Conservation (phyloP, 2,113 vertebrate genomes). For the Eclectus roratus region DNA sequence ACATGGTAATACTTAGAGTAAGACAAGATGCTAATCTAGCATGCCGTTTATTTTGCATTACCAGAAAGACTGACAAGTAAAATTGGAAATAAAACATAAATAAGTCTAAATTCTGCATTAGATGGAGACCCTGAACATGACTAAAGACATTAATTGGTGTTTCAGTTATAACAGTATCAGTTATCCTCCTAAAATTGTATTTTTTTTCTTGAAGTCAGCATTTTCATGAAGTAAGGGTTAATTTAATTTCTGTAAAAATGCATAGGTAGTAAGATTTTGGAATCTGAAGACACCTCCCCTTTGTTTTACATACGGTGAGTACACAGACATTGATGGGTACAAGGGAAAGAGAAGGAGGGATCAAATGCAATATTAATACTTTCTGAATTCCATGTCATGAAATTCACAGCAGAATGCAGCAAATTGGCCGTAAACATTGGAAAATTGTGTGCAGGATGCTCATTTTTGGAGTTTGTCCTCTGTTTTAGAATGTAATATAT, state of each 20-base stretch:
- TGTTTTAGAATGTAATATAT: constrained; percentile 55
- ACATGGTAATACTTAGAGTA: background rate
- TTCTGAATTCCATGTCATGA: constrained; percentile 12
- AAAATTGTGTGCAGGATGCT: constrained; percentile 43
- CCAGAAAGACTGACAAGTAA: background rate
- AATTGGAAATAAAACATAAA: background rate
- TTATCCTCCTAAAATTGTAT: background rate
- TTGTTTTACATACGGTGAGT: background rate
- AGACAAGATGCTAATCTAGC: background rate
- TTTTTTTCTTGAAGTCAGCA: background rate
- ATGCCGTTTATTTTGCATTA: background rate
- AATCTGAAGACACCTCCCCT: background rate
- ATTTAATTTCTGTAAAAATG: background rate
- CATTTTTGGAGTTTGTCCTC: constrained; percentile 48
- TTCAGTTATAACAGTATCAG: background rate
- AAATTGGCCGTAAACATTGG: constrained; percentile 52
- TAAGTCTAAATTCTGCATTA: background rate
- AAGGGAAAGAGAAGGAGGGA: background rate
- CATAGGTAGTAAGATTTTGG: background rate
- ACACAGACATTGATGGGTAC: background rate
- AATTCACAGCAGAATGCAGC: constrained; percentile 16
- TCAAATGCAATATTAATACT: background rate
- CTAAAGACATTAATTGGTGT: background rate
- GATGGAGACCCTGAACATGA: background rate
- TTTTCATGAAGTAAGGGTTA: background rate